phyloP scores from a whole-genome alignment of 2,888 invertebrate genomes.

The Drosophila seclusa region DNA sequence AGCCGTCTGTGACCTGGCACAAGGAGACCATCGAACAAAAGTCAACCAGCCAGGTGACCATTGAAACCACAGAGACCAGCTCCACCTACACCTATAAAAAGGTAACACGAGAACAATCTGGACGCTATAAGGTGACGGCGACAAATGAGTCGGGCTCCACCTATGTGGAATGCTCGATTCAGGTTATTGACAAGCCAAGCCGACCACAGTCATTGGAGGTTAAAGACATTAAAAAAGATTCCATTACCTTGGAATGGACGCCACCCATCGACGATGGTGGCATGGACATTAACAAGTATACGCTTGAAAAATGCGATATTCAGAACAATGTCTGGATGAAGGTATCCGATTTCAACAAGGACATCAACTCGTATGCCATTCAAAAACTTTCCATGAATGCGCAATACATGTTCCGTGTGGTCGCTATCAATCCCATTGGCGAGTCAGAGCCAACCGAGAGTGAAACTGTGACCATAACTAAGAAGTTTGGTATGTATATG shows the following conservation, averaged over 20 bases:
- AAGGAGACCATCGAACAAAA: slow-evolving; percentile 87
- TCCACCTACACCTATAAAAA: slow-evolving; percentile 88
- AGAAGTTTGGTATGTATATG: slow-evolving; percentile 88
- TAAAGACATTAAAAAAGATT: slow-evolving; percentile 90
- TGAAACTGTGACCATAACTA: slow-evolving; percentile 90
- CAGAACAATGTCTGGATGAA: slow-evolving; percentile 90
- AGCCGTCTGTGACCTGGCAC: slow-evolving; percentile 89
- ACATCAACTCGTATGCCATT: slow-evolving; percentile 89
- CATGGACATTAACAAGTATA: slow-evolving; percentile 91
- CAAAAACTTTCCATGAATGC: slow-evolving; percentile 91
- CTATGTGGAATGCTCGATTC: slow-evolving; percentile 87
- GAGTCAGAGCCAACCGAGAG: slow-evolving; percentile 92
- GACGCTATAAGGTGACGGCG: slow-evolving; percentile 89
- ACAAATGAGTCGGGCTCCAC: slow-evolving; percentile 88
- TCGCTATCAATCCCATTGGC: slow-evolving; percentile 94
- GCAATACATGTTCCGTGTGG: slow-evolving; percentile 94
- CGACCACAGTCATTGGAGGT: slow-evolving; percentile 90
- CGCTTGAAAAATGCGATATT: slow-evolving; percentile 91
- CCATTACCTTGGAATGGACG: slow-evolving; percentile 92
- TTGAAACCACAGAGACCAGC: slow-evolving; percentile 86
- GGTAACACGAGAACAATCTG: slow-evolving; percentile 88
- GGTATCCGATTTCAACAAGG: slow-evolving; percentile 90
- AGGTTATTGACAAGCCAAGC: slow-evolving; percentile 91
- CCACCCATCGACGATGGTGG: slow-evolving; percentile 93
- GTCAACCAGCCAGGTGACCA: slow-evolving; percentile 85